Conservation (phyloP, 2,888 invertebrate species). For the Syrphus vitripennis region DNA sequence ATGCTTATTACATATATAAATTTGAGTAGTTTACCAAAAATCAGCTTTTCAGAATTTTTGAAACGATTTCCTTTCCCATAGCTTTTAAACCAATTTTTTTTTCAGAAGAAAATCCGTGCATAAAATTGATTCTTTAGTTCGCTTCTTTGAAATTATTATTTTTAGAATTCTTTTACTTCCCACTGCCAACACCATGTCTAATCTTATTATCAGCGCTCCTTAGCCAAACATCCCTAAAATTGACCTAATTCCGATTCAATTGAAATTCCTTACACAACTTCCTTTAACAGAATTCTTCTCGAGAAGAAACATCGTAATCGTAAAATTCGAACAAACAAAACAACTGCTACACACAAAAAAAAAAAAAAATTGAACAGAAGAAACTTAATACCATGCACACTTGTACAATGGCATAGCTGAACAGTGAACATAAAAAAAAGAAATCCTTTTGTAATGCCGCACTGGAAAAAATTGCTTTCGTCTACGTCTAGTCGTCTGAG, state of each 20-base stretch:
- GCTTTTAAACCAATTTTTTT: too few relatives aligned
- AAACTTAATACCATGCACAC: constrained; percentile 4
- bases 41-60: too few relatives aligned
- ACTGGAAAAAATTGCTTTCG: constrained; percentile 49
- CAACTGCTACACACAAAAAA: too few relatives aligned
- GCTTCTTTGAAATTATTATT: background rate
- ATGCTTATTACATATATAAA: too few relatives aligned
- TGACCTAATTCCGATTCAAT: background rate
- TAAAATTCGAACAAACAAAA: background rate
- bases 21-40: too few relatives aligned
- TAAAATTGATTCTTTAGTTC: too few relatives aligned
- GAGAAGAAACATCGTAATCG: constrained; percentile 16
- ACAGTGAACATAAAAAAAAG: constrained; percentile 15
- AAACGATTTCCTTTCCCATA: too few relatives aligned
- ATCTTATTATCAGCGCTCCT: background rate
- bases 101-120: too few relatives aligned
- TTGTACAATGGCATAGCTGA: background rate
- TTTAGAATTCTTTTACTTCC: background rate
- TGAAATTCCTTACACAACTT: constrained; percentile 22
- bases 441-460: constrained; percentile 50
- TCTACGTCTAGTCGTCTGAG: constrained; percentile 68
- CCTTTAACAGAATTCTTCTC: background rate
- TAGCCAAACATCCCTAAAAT: background rate
- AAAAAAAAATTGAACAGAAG: background rate
- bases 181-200: background rate